Base-by-base conservation (phyloP, 2,797 vertebrate species). In the Sus cebifrons region DNA sequence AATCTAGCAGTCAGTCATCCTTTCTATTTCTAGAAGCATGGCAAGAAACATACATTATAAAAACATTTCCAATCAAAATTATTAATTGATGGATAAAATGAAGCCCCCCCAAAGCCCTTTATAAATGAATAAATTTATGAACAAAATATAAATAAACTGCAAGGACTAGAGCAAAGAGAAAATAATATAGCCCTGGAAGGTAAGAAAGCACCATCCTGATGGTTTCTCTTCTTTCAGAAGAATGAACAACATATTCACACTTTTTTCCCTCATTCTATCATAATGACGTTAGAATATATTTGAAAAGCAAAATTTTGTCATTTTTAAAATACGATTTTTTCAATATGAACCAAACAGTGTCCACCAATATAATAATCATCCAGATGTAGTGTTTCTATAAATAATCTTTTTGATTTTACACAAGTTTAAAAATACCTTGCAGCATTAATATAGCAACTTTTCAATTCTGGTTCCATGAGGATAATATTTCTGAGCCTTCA, bases 261-360 rank as follows among this genome's bases (percentile, higher is more conserved):
- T 25, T 86, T 18, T 32, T 20, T 13, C 70, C 11, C 2, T 0
- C 14, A 29, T 84, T 94, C 75, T 60, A 49, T 65, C 27, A 65
- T 56, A 70, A 71, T 70, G 16, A 25, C 12, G 18, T 1, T 13
- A 14, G 7, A 81, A 32, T 70, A 54, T 70, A 78, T 58, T 89
- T 83, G 11, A 84, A 89, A 88, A 79, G 20, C 13, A 81, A n/a
- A 49, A 13, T 56, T 29, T 5, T 88, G 25, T 82, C 36, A 90
- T 60, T 92, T 92, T 75, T 14, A 92, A 81, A 81, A 78, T n/a
- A 62, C 3, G 2, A 14, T 27, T 71, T 93, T 81, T 81, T 90
- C 68, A 82, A 27, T 68, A 83, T 32, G 1, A 82, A 77, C 12
- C 25, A 90, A 89, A 5, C 9, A 65, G 1, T 27, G 17, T 36